These are phyloP conservation scores for Acanthurus leucopareius DNA, from an alignment of 2,797 vertebrate species.

Conservation along the genomic window DNA sequence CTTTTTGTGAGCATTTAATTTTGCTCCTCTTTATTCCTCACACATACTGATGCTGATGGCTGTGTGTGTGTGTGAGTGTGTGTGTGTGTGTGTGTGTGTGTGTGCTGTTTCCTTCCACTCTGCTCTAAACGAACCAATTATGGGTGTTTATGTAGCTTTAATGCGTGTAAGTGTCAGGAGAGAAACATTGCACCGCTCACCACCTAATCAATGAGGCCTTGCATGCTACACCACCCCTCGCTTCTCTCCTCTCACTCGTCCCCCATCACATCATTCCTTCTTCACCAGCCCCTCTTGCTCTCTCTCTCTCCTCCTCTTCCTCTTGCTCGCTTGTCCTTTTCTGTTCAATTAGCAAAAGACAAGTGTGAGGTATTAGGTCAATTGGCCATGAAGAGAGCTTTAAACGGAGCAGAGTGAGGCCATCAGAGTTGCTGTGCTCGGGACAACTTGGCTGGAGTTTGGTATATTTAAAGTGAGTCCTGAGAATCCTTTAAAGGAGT, in stretches of 20 bases:
- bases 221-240: conserved; percentile 72
- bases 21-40: conserved; percentile 48
- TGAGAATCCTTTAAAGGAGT: conserved; percentile 12
- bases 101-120: conserved; percentile 55
- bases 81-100: conserved; percentile 19
- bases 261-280: conserved; percentile 52
- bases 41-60: conserved; percentile 40
- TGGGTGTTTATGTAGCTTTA: conserved; percentile 85
- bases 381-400: conserved; percentile 86
- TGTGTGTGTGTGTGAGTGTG: conserved; percentile 41
- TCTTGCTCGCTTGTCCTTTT: conserved; percentile 49
- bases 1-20: conserved; percentile 65
- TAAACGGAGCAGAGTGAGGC: conserved; percentile 72
- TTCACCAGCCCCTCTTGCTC: conserved; percentile 45
- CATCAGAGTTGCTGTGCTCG: conserved; percentile 65
- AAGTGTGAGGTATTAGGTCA: conserved; percentile 81
- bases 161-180: conserved; percentile 81
- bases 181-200: conserved; percentile 84
- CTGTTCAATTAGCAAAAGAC: conserved; percentile 83
- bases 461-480: conserved; percentile 13
- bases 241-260: conserved; percentile 53
- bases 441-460: conserved; percentile 20
- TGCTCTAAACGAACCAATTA: conserved; percentile 80
- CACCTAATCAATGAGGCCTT: conserved; percentile 85
- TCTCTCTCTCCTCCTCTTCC: conserved; percentile 5